Evolutionary conservation across 2,888 invertebrate species (phyloP).

Genomic region (Crioceris asparagi): DNA sequence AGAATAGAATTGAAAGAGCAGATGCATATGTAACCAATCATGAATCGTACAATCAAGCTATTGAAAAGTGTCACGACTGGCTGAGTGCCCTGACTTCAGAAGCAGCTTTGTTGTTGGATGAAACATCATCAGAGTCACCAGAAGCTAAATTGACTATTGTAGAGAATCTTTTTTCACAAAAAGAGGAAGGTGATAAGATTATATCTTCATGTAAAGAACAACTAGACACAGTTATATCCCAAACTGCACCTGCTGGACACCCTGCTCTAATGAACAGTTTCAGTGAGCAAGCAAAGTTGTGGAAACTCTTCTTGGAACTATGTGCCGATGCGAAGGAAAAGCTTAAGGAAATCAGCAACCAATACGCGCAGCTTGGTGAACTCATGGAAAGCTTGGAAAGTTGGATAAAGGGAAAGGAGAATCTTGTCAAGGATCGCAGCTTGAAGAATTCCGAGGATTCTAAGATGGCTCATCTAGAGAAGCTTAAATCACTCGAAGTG

Average conservation of each 20-base stretch:
- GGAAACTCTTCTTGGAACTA: constrained; percentile 63
- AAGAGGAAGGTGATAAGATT: constrained; percentile 60
- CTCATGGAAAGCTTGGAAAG: constrained; percentile 65
- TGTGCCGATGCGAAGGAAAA: constrained; percentile 62
- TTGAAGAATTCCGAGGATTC: constrained; percentile 75
- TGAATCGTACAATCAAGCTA: constrained; percentile 68
- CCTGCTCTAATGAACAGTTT: constrained; percentile 60
- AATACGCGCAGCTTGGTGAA: constrained; percentile 73
- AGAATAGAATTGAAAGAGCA: constrained; percentile 52
- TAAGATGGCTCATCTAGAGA: constrained; percentile 68
- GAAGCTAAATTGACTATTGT: constrained; percentile 64
- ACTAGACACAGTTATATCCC: constrained; percentile 59
- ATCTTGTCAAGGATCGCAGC: constrained; percentile 78
- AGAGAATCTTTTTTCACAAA: constrained; percentile 63
- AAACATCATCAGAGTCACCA: constrained; percentile 65
- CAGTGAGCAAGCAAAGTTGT: constrained; percentile 60
- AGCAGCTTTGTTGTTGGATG: constrained; percentile 65
- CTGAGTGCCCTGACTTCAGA: constrained; percentile 69
- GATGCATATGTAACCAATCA: constrained; percentile 70
- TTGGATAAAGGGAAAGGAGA: constrained; percentile 81
- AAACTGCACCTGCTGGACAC: constrained; percentile 70
- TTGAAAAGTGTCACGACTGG: constrained; percentile 77
- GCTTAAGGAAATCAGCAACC: constrained; percentile 62
- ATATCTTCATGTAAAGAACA: constrained; percentile 60
- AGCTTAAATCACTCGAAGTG: constrained; percentile 58